A percentile compares a stretch with the other conserved stretches of the same genome.
These are phyloP conservation scores for Carollia perspicillata DNA, from an alignment of 2,113 vertebrate species.

Conservation along the genomic window DNA sequence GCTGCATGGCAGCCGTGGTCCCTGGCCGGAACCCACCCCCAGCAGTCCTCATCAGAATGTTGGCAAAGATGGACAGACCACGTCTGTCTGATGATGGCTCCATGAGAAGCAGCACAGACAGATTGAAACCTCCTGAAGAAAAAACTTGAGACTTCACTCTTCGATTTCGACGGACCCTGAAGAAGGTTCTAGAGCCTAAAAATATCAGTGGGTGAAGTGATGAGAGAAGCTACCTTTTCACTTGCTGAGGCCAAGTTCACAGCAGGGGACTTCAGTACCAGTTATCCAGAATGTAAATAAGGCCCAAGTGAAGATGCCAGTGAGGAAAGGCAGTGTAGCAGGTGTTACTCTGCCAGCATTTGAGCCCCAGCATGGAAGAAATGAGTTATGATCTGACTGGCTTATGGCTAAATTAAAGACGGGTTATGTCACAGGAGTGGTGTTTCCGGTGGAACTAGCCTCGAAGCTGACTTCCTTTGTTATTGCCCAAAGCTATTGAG, in stretches of 20 bases:
- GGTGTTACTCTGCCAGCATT: constrained; percentile 96
- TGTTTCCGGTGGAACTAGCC: constrained; percentile 95
- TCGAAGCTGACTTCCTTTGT: constrained; percentile 98
- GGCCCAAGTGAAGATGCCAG: constrained; percentile 95
- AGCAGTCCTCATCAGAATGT: neutral
- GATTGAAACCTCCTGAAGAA: constrained; percentile 97
- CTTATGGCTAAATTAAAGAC: constrained; percentile 95
- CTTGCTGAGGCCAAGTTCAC: constrained; percentile 97
- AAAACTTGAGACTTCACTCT: constrained; percentile 97
- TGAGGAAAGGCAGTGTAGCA: constrained; percentile 97
- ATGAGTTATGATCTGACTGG: constrained; percentile 97
- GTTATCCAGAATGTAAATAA: constrained; percentile 98
- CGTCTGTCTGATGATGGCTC: constrained; percentile 89
- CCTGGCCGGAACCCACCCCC: accelerated
- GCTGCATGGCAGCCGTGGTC: neutral
- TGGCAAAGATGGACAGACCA: constrained; percentile 85
- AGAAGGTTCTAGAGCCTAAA: constrained; percentile 56
- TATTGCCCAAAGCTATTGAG: constrained; percentile 97
- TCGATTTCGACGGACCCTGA: constrained; percentile 43
- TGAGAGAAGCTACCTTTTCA: constrained; percentile 98
- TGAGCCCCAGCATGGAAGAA: constrained; percentile 94
- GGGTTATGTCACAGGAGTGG: constrained; percentile 97
- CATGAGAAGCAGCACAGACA: constrained; percentile 96
- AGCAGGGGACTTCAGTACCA: constrained; percentile 97
- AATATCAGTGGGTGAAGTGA: constrained; percentile 97